Percentiles rank a stretch among this genome's conserved stretches.
Evolutionary conservation across 2,888 invertebrate species (phyloP).

Genomic region (Polyommatus iphigenia): DNA sequence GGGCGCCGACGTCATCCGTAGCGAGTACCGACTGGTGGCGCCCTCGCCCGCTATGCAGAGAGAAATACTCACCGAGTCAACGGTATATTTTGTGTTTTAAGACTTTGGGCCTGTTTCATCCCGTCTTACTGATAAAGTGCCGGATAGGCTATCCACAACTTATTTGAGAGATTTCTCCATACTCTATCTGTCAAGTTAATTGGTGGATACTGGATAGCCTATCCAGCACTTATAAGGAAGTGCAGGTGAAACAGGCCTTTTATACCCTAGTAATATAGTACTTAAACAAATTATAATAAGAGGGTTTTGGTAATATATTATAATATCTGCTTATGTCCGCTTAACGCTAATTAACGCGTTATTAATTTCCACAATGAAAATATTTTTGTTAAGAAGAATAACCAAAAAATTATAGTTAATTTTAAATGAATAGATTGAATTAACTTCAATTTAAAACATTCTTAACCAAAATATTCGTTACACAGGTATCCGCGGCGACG

Average conservation of each 20-base stretch:
- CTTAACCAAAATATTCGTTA: conserved; percentile 16
- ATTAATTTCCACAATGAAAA: not conserved
- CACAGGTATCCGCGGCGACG: conserved; percentile 81
- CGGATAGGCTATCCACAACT: too few relatives aligned
- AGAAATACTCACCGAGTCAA: conserved; percentile 84
- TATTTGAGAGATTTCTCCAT: too few relatives aligned
- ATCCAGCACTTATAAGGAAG: too few relatives aligned
- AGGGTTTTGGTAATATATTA: not conserved
- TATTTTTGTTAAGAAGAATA: not conserved
- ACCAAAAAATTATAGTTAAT: not conserved
- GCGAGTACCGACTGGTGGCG: conserved; percentile 66
- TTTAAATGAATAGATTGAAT: not conserved
- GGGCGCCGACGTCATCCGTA: conserved; percentile 69
- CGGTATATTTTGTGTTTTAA: conserved; percentile 55
- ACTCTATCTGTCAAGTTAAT: too few relatives aligned
- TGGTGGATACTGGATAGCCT: too few relatives aligned
- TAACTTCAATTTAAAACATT: not conserved
- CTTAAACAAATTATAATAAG: not conserved
- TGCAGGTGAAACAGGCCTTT: too few relatives aligned
- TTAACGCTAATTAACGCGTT: not conserved
- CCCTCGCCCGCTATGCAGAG: conserved; percentile 74
- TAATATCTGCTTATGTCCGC: conserved; percentile 16
- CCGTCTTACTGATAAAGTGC: too few relatives aligned
- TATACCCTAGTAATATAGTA: too few relatives aligned
- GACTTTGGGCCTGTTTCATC: too few relatives aligned